These are phyloP conservation scores for Oncorhynchus gorbuscha DNA, from an alignment of 2,113 vertebrate species.

Conservation along the genomic window DNA sequence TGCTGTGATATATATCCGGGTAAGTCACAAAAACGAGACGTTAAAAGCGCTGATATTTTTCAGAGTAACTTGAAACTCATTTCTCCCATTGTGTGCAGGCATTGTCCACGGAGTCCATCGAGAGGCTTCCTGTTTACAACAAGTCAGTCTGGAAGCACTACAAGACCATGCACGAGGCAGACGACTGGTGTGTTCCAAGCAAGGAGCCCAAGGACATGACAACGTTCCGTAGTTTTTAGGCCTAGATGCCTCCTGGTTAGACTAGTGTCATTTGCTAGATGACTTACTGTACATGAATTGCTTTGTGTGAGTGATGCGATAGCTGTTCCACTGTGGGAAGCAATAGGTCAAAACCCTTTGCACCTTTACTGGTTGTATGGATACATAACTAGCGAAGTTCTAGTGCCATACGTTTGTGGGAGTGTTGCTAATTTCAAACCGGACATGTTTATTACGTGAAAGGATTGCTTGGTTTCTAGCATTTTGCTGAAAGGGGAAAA, in stretches of 20 bases:
- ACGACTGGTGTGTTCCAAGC: constrained; percentile 96
- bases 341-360: neutral
- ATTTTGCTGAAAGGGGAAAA: neutral
- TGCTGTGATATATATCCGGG: constrained; percentile 94
- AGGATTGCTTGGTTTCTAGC: neutral
- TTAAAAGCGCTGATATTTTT: neutral
- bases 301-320: neutral
- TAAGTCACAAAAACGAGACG: constrained; percentile 49
- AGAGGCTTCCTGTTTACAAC: constrained; percentile 95
- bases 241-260: neutral
- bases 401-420: constrained; percentile 26
- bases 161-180: constrained; percentile 88
- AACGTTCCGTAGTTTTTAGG: constrained; percentile 86
- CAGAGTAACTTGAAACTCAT: neutral
- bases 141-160: constrained; percentile 96
- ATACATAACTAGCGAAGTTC: constrained; percentile 1
- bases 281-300: neutral
- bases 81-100: constrained; percentile 73
- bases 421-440: neutral
- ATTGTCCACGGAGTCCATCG: constrained; percentile 92
- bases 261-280: neutral
- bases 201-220: constrained; percentile 97
- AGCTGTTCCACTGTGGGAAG: neutral
- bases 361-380: neutral
- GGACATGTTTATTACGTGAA: neutral